phyloP scores from a whole-genome alignment of 1,140 invertebrate species.

The Zaprionus ghesquierei region DNA sequence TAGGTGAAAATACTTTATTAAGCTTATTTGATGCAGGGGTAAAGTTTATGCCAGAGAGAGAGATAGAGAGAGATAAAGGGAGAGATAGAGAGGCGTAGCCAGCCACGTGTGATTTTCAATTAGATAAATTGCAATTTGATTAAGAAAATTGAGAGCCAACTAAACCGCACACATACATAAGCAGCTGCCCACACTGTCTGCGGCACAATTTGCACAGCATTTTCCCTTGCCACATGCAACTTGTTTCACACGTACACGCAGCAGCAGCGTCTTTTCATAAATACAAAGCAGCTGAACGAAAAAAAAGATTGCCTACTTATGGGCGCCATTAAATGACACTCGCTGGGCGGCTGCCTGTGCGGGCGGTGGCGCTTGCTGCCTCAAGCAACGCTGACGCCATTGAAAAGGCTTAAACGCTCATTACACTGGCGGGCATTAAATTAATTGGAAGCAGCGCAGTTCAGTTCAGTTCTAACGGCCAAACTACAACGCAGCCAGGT shows the following conservation, averaged over 20 bases:
- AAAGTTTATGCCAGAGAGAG: not conserved
- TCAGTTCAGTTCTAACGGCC: slow-evolving; percentile 44
- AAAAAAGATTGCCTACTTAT: slow-evolving; percentile 46
- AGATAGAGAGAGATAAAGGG: not conserved
- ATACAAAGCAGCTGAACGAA: slow-evolving; percentile 21
- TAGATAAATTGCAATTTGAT: not conserved
- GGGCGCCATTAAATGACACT: slow-evolving; percentile 42
- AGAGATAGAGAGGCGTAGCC: not conserved
- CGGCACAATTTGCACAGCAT: not conserved
- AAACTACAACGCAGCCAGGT: slow-evolving; percentile 20
- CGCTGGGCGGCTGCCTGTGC: not conserved
- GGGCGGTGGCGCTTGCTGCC: not conserved
- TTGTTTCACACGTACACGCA: slow-evolving; percentile 15
- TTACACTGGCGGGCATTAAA: slow-evolving; percentile 76
- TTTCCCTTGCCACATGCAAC: not conserved
- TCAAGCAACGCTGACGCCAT: slow-evolving; percentile 44
- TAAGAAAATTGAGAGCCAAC: not conserved
- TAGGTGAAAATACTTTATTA: slow-evolving; percentile 39
- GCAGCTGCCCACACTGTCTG: not conserved
- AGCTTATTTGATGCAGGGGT: not conserved
- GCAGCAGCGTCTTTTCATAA: slow-evolving; percentile 38
- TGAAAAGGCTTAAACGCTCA: slow-evolving; percentile 74
- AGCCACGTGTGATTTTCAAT: not conserved
- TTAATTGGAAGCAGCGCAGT: slow-evolving; percentile 72
- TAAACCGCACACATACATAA: too few species aligned